Conservation (phyloP, 2,797 vertebrate species). For the Myripristis murdjan region DNA sequence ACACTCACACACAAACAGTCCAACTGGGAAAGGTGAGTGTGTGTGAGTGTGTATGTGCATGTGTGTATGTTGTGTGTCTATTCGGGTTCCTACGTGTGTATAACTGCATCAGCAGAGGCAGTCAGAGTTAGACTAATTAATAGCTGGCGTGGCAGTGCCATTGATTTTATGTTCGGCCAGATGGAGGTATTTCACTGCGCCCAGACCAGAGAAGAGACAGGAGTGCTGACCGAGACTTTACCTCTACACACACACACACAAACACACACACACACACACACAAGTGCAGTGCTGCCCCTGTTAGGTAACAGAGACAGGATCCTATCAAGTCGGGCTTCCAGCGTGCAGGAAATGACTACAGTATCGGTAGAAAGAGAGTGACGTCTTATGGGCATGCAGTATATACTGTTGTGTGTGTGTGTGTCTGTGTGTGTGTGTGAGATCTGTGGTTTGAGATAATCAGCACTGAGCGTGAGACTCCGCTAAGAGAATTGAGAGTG, state of each 20-base stretch:
- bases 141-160: conserved; percentile 49
- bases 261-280: not conserved
- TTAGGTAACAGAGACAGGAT: conserved; percentile 27
- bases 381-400: conserved; percentile 11
- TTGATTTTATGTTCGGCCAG: conserved; percentile 75
- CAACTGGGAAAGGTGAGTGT: too few relatives aligned
- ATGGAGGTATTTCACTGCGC: conserved; percentile 65
- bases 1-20: too few relatives aligned
- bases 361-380: not conserved
- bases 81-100: conserved; percentile 32
- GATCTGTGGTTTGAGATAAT: conserved; percentile 33
- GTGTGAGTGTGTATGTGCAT: conserved; percentile 13
- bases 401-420: conserved; percentile 12
- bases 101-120: conserved; percentile 57
- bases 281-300: conserved; percentile 1
- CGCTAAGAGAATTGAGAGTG: conserved; percentile 46
- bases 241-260: conserved; percentile 8
- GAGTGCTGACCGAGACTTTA: conserved; percentile 66
- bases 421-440: conserved; percentile 4
- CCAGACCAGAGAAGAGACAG: conserved; percentile 40
- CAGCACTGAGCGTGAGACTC: conserved; percentile 33
- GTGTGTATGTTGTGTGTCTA: conserved; percentile 20
- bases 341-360: conserved; percentile 23
- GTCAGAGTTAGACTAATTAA: conserved; percentile 73
- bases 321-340: conserved; percentile 1